phyloP scores from a whole-genome alignment of 2,113 vertebrate species.

The Procavia capensis region DNA sequence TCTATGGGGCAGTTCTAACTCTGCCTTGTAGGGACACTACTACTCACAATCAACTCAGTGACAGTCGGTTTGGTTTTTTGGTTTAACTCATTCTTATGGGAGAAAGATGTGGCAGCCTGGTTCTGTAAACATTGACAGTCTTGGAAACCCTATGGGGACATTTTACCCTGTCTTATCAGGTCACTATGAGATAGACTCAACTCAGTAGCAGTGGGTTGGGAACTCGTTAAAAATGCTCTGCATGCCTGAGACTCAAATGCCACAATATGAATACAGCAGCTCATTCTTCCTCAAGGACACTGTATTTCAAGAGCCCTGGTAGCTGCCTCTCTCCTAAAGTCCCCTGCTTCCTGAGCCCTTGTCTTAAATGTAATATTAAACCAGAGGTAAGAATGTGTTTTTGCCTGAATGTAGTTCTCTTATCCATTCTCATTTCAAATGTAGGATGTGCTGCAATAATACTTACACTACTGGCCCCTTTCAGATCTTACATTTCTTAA shows the following conservation, averaged over 20 bases:
- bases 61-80: too few species aligned
- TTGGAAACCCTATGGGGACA: too few species aligned
- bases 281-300: conserved; percentile 55
- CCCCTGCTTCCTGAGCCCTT: conserved; percentile 46
- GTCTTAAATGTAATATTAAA: conserved; percentile 70
- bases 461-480: conserved; percentile 56
- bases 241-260: conserved; percentile 58
- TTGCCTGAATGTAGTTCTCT: conserved; percentile 48
- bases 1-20: too few species aligned
- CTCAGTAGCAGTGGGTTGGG: too few species aligned
- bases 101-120: too few species aligned
- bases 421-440: conserved; percentile 65
- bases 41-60: too few species aligned
- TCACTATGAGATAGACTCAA: too few species aligned
- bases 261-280: conserved; percentile 67
- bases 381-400: conserved; percentile 43
- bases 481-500: conserved; percentile 43
- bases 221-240: conserved; percentile 67
- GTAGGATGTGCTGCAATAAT: conserved; percentile 41
- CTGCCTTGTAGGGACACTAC: too few species aligned
- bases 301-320: conserved; percentile 65
- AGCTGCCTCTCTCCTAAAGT: conserved; percentile 33
- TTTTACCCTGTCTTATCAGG: too few species aligned
- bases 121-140: too few species aligned
- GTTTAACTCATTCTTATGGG: too few species aligned